phyloP scores from a whole-genome alignment of 2,797 vertebrate genomes.

The Gorsachius magnificus region DNA sequence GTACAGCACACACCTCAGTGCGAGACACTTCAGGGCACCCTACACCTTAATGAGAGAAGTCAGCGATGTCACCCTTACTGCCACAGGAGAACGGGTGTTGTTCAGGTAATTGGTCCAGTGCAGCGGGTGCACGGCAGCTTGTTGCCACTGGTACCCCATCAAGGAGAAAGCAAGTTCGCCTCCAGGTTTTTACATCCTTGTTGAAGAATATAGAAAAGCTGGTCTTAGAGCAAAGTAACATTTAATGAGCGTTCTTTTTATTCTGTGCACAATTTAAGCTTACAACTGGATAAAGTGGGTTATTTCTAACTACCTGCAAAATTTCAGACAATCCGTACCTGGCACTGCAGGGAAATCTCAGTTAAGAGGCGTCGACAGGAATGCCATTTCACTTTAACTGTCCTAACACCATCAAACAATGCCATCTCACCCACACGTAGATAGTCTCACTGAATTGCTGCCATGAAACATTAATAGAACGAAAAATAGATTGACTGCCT shows the following conservation, averaged over 20 bases:
- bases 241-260: background rate
- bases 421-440: background rate
- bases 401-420: background rate
- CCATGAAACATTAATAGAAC: background rate
- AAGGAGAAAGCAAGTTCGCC: accelerated
- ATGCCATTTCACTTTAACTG: background rate
- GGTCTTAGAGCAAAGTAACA: background rate
- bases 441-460: background rate
- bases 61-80: background rate
- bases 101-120: background rate
- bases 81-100: accelerated
- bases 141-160: background rate
- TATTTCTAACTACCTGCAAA: background rate
- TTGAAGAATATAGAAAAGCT: background rate
- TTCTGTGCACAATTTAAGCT: background rate
- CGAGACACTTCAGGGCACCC: too few relatives aligned
- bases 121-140: background rate
- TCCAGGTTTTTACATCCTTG: background rate
- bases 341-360: background rate
- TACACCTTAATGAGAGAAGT: too few relatives aligned
- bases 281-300: background rate
- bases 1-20: background rate
- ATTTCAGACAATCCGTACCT: background rate
- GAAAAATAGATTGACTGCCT: background rate
- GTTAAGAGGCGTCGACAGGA: background rate